These are phyloP conservation scores for Mastomys coucha DNA, from an alignment of 2,113 vertebrate genomes.

Conservation along the genomic window DNA sequence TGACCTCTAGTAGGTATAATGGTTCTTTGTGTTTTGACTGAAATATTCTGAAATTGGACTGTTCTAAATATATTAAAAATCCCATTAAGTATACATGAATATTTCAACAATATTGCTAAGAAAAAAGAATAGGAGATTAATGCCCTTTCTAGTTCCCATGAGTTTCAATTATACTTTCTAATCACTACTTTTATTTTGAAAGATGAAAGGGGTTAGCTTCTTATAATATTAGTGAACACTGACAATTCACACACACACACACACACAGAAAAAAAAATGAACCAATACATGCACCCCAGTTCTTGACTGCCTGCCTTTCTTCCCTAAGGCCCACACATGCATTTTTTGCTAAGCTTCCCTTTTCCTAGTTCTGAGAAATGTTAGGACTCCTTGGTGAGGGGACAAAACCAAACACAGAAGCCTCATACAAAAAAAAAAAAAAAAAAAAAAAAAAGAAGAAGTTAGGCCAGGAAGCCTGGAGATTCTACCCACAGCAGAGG, in stretches of 20 bases:
- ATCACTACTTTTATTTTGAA: slow-evolving; percentile 38
- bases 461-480: neutral
- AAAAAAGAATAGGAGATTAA: neutral
- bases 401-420: neutral
- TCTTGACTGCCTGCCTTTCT: neutral
- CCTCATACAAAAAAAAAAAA: neutral
- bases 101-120: slow-evolving; percentile 14
- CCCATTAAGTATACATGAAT: neutral
- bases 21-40: neutral
- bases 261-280: neutral
- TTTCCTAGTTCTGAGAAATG: neutral
- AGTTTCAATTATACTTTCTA: slow-evolving; percentile 45
- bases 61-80: neutral
- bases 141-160: neutral
- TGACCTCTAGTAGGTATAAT: neutral
- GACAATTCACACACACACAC: neutral
- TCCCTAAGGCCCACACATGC: neutral
- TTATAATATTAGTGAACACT: slow-evolving; percentile 14
- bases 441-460: neutral
- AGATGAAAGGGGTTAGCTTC: neutral
- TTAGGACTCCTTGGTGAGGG: neutral
- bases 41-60: slow-evolving; percentile 30
- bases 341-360: slow-evolving; percentile 25
- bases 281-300: neutral
- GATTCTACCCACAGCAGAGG: neutral